Evolutionary conservation across 2,888 invertebrate species (phyloP).

Genomic region (Physocephala rufipes): DNA sequence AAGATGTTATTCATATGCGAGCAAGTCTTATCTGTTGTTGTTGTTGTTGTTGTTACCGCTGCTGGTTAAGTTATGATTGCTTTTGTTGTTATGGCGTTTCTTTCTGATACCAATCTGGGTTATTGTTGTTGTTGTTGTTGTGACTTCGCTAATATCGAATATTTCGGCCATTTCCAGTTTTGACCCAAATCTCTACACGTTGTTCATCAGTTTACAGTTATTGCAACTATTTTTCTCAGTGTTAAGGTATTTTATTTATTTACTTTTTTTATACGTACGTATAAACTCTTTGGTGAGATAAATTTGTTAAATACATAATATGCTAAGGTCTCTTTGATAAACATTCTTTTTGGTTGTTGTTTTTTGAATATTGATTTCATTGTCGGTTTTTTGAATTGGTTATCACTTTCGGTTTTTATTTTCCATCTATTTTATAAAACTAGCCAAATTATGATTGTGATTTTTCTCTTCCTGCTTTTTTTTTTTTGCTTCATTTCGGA

Average conservation of each 20-base stretch:
- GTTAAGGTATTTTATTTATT: background rate
- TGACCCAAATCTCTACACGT: constrained; percentile 7
- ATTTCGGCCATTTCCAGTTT: constrained; percentile 13
- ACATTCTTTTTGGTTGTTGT: background rate
- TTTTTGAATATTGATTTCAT: too few species aligned
- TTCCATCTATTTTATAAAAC: too few species aligned
- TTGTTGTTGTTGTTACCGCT: background rate
- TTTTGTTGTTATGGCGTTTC: too few species aligned
- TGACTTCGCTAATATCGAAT: background rate
- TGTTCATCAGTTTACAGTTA: background rate
- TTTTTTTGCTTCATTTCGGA: background rate
- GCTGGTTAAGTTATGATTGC: background rate
- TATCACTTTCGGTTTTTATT: too few species aligned
- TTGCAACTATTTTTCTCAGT: background rate
- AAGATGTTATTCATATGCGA: background rate
- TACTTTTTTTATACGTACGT: too few species aligned
- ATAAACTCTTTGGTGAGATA: too few species aligned
- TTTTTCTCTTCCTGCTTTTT: background rate
- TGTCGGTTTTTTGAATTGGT: too few species aligned
- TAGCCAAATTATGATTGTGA: too few species aligned
- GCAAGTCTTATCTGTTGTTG: too few species aligned
- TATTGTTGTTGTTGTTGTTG: background rate
- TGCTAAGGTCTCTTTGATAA: background rate
- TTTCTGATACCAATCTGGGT: too few species aligned
- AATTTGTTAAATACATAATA: too few species aligned